phyloP scores from a whole-genome alignment of 2,888 invertebrate genomes.

The Acronicta aceris region DNA sequence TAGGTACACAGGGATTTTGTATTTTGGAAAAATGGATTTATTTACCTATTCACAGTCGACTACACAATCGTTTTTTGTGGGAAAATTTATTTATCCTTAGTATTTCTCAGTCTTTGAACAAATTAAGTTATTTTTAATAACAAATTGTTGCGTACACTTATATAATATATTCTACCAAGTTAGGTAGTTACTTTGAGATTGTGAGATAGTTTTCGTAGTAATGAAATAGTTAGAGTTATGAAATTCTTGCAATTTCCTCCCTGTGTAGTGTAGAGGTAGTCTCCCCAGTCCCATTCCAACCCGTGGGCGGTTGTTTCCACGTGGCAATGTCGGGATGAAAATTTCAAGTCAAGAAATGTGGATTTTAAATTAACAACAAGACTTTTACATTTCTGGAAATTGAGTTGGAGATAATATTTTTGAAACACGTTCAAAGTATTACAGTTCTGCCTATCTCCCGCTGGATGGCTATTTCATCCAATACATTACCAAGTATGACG shows the following conservation, averaged over 20 bases:
- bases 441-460: not conserved
- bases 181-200: slow-evolving; percentile 4
- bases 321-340: slow-evolving; percentile 14
- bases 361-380: slow-evolving; percentile 20
- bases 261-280: not conserved
- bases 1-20: no score
- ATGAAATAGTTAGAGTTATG: slow-evolving; percentile 17
- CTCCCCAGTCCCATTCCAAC: no score
- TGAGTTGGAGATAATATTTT: slow-evolving; percentile 12
- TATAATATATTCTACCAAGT: not conserved
- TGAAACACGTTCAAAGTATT: slow-evolving; percentile 12
- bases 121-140: no score
- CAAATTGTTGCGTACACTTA: no score
- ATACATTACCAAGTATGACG: slow-evolving; percentile 12
- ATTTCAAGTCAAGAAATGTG: slow-evolving; percentile 13
- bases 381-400: slow-evolving; percentile 19
- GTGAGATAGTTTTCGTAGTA: slow-evolving; percentile 17
- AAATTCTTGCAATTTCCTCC: slow-evolving; percentile 10
- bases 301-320: not conserved
- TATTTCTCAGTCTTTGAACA: no score
- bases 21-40: no score
- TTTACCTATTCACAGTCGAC: no score
- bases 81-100: no score
- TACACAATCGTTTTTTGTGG: no score
- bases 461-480: slow-evolving; percentile 11